Percentiles rank a stretch among this genome's conserved stretches.
These are phyloP conservation scores for Morelia viridis DNA, from an alignment of 2,797 vertebrate genomes.

Conservation along the genomic window DNA sequence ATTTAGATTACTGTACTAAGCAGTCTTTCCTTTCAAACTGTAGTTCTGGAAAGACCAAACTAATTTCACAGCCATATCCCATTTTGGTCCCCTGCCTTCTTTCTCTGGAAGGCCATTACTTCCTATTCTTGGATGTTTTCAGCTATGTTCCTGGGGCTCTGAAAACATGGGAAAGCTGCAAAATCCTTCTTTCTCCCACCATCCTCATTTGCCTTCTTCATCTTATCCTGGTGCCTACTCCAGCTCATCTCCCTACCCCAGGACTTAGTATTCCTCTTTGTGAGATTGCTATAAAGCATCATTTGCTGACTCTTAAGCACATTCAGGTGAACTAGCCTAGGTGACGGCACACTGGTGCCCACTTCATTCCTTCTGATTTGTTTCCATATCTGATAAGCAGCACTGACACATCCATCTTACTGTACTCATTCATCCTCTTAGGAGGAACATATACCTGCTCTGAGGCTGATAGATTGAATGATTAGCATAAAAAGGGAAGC, in stretches of 20 bases:
- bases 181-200: not conserved
- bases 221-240: not conserved
- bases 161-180: not conserved
- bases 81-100: not conserved
- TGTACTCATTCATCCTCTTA: slow-evolving; percentile 63
- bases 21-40: not conserved
- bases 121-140: not conserved
- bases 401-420: slow-evolving; percentile 56
- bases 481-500: slow-evolving; percentile 68
- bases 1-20: not conserved
- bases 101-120: not conserved
- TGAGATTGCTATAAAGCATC: slow-evolving; percentile 18
- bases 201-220: not conserved
- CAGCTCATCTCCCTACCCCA: not conserved
- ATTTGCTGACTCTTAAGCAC: slow-evolving; percentile 26
- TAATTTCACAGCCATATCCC: not conserved
- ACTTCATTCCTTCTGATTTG: slow-evolving; percentile 43
- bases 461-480: slow-evolving; percentile 65
- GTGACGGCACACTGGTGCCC: slow-evolving; percentile 29
- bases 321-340: slow-evolving; percentile 16
- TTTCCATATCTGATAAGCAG: slow-evolving; percentile 35
- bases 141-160: not conserved
- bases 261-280: slow-evolving; percentile 8
- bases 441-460: slow-evolving; percentile 62
- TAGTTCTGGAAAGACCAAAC: not conserved